Conservation (phyloP, 1,140 invertebrate species). For the Choristoneura fumiferana region DNA sequence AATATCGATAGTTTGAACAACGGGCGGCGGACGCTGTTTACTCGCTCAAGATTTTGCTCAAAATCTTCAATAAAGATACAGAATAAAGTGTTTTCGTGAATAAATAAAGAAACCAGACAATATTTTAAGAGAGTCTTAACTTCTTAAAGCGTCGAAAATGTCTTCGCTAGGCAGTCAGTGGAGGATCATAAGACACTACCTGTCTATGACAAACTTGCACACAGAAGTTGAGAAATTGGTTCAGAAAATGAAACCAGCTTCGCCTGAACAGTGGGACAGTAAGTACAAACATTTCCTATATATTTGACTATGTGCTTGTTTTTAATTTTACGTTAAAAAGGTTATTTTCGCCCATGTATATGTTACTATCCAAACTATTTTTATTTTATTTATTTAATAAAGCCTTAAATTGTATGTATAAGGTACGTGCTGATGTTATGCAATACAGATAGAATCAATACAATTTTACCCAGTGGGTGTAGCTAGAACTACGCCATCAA, state of each 20-base stretch:
- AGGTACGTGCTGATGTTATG: no score
- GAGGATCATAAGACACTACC: constrained; percentile 63
- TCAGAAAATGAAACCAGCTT: constrained; percentile 61
- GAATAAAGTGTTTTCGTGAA: neutral
- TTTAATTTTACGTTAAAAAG: neutral
- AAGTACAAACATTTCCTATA: constrained; percentile 31
- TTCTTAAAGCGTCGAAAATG: constrained; percentile 39
- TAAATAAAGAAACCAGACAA: neutral
- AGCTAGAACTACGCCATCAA: no score
- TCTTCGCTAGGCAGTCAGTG: constrained; percentile 68
- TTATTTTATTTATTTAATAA: no score
- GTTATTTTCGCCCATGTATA: constrained; percentile 2
- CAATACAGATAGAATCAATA: no score
- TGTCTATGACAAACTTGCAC: constrained; percentile 61
- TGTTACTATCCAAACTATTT: no score
- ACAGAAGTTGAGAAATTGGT: constrained; percentile 66
- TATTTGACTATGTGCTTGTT: neutral
- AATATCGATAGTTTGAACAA: neutral
- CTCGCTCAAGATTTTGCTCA: neutral
- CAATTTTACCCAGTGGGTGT: no score
- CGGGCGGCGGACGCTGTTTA: neutral
- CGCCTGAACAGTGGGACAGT: constrained; percentile 72
- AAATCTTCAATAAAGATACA: neutral
- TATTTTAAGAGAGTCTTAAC: neutral
- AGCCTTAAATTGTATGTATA: no score